Evolutionary conservation across 2,797 vertebrate species (phyloP), one percentile per base, ranked within the genome.

Genomic region (Intellagama lesueurii): DNA sequence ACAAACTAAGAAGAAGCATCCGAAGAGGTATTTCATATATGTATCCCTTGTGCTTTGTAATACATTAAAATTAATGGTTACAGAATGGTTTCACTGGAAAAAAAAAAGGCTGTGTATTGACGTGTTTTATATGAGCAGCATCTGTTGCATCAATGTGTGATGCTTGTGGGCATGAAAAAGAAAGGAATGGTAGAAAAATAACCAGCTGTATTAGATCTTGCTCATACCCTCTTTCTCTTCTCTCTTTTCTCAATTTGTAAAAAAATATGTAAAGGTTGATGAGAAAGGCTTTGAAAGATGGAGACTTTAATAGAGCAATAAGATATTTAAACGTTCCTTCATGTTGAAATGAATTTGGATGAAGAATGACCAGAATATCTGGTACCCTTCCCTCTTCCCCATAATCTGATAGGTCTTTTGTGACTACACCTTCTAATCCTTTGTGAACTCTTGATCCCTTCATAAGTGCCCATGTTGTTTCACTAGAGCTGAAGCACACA

Each of bases 1-100:
- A 98, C 89, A 99, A 98, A 95, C 96, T 98, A 90, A 96, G 98
- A 83, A 97, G 98, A 91, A 99, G 98, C 97, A 98, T 99, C 93
- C 98, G 98, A 90, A 98, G 98, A 97, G 98, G 98, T 98, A 97
- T 91, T 88, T 52, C 19, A 85, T 49, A 77, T 26, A 26, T 52
- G 17, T 32, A n/a, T 73, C 30, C 70, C 3, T 56, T 77, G 52
- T 22, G 0, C n/a, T 78, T 76, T 44, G 4, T 11, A 1, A 66
- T 75, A 75, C 90, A 79, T 87, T 72, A 24, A 28, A 76, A 47
- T 64, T 32, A 75, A 35, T 73, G 56, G 24, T 28, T 32, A 3
- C 24, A 26, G 75, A 28, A 17, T 35, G 14, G 66, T 68, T 24
- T 8, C 60, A 17, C 7, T 69, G 44, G 2, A 12, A 3, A 52